Evolutionary conservation across 2,113 vertebrate species (phyloP), one percentile per base, ranked within the genome.

Genomic region (Pomatorhinus ruficollis): DNA sequence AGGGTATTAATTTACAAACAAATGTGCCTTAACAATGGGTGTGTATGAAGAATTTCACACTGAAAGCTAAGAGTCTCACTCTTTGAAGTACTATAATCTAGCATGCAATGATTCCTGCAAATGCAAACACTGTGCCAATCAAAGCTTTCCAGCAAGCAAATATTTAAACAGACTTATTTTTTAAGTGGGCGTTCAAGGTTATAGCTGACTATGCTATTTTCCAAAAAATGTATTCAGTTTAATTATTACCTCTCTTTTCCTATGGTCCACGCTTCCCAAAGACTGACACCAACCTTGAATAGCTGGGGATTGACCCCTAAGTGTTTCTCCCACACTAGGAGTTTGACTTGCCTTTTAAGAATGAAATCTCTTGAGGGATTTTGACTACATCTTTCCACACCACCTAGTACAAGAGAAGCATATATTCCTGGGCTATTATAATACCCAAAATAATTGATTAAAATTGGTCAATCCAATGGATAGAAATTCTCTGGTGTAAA

Each of bases 71-170:
- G 21, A 80, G 15, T 52, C 27, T n/a, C 40, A 27, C 20, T 79
- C 60, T 90, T 95, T 88, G 76, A 89, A 89, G 79, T 72, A 5
- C 45, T 77, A 5, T 63, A 95, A 95, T 85, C 40, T 49, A 93
- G 50, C 85, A 69, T 66, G 52, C 50, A 83, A 27, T 9, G 15
- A 21, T 33, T 65, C 28, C 69, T 87, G 64, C 70, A 89, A 91
- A 89, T 66, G 42, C 60, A 89, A 74, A 60, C 72, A 60, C 25
- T 33, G 7, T 42, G 24, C 61, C 47, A 79, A 31, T 44, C 23
- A 78, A 90, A 87, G 22, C 13, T 86, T 89, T 68, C 24, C 13
- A 21, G 35, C 44, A 77, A 60, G 52, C 25, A 74, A 86, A 71
- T 75, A 81, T 45, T 93, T 82, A 71, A 92, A 89, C 11, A 61